Conservation (phyloP, 2,113 vertebrate species). For the Melanerpes formicivorus region DNA sequence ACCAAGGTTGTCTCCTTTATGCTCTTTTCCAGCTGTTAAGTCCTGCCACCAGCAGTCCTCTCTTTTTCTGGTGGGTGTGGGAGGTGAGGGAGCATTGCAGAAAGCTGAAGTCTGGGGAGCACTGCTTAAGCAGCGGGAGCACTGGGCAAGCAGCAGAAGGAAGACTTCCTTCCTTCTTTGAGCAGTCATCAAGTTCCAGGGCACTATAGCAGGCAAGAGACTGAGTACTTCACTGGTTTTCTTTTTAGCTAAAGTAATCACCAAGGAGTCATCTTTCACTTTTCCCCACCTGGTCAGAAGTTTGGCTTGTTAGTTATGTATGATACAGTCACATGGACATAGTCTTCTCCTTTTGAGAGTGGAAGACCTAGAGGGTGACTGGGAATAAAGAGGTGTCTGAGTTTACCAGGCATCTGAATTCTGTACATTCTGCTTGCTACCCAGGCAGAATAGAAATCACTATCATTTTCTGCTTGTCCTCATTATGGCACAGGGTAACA, state of each 20-base stretch:
- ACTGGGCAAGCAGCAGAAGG: neutral
- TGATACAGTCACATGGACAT: neutral
- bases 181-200: accelerated
- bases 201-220: neutral
- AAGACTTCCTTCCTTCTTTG: neutral
- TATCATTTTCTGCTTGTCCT: neutral
- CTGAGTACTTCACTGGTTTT: neutral
- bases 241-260: neutral
- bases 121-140: neutral
- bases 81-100: accelerated
- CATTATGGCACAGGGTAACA: neutral
- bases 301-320: neutral
- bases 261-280: neutral
- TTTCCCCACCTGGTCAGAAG: neutral
- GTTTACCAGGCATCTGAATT: neutral
- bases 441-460: neutral
- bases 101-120: neutral
- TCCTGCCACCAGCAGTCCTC: neutral
- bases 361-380: neutral
- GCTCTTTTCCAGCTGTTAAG: neutral
- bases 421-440: neutral
- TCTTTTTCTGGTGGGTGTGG: neutral
- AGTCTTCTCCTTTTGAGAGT: neutral
- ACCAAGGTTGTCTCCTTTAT: neutral
- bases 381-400: neutral